Conservation (phyloP, 2,797 vertebrate genomes). For the Fratercula arctica region DNA sequence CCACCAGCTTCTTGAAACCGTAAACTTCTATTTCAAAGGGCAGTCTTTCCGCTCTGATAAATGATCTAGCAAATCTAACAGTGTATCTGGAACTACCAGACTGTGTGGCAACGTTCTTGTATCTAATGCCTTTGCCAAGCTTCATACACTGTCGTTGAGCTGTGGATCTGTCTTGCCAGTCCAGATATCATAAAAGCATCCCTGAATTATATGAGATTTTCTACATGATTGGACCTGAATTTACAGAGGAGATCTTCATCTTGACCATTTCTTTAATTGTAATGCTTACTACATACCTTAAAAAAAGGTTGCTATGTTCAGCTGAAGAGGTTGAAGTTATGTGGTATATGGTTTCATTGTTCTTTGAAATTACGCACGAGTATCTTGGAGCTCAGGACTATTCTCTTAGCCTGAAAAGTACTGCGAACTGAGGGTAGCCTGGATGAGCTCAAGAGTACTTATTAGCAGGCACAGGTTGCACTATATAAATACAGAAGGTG, state of each 20-base stretch:
- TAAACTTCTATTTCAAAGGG: not conserved
- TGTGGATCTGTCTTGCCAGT: not conserved
- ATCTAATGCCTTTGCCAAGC: not conserved
- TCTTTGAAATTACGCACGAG: not conserved
- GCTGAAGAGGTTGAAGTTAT: not conserved
- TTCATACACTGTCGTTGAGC: not conserved
- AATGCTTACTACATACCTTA: not conserved
- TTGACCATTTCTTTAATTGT: not conserved
- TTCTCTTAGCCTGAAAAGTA: not conserved
- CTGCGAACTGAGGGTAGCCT: not conserved
- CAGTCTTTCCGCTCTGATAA: not conserved
- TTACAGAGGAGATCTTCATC: not conserved
- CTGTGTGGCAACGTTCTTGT: not conserved
- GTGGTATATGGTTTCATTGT: not conserved
- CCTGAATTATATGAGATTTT: not conserved
- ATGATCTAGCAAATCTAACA: not conserved
- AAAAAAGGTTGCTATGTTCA: not conserved
- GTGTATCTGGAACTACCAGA: not conserved
- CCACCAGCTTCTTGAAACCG: not conserved
- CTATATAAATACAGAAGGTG: not conserved
- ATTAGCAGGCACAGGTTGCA: not conserved
- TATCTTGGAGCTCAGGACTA: not conserved
- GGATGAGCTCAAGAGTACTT: not conserved
- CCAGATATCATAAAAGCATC: not conserved
- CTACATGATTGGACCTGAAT: not conserved